Evolutionary conservation across 2,113 vertebrate genomes (phyloP).

Genomic region (Symphodus melops): DNA sequence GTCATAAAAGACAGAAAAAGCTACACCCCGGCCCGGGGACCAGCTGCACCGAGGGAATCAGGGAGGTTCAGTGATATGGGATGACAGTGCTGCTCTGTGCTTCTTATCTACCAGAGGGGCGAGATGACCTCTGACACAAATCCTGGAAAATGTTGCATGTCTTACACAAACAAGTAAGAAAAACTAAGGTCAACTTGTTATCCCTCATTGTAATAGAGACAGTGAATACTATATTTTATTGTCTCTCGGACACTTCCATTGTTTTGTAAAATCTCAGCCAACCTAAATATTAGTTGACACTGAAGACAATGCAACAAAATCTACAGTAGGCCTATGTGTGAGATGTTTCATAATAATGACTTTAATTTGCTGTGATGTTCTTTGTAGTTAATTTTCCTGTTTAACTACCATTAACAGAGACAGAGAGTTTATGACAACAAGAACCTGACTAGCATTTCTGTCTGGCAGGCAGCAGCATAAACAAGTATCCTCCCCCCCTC

Average conservation of each 20-base stretch:
- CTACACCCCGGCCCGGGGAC: constrained; percentile 48
- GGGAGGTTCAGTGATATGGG: constrained; percentile 37
- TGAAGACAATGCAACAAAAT: background rate
- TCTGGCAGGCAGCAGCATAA: constrained; percentile 4
- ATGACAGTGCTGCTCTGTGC: constrained; percentile 18
- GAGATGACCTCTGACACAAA: constrained; percentile 17
- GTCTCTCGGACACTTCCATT: no score
- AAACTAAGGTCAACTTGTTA: background rate
- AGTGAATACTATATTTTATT: background rate
- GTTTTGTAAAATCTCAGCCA: background rate
- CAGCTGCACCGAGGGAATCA: constrained; percentile 32
- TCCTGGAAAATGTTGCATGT: background rate
- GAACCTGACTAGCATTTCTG: constrained; percentile 19
- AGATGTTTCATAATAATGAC: background rate
- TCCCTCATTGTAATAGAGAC: background rate
- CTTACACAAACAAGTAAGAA: background rate
- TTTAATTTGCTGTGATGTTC: background rate
- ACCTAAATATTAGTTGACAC: background rate
- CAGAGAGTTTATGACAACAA: constrained; percentile 13
- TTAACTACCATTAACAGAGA: constrained; percentile 4
- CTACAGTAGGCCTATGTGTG: no score
- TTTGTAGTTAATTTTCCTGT: background rate
- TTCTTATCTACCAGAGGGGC: background rate
- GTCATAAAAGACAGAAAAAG: constrained; percentile 44
- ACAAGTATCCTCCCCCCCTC: constrained; percentile 10